Evolutionary conservation across 2,113 vertebrate genomes (phyloP).

Genomic region (Blennius ocellaris): DNA sequence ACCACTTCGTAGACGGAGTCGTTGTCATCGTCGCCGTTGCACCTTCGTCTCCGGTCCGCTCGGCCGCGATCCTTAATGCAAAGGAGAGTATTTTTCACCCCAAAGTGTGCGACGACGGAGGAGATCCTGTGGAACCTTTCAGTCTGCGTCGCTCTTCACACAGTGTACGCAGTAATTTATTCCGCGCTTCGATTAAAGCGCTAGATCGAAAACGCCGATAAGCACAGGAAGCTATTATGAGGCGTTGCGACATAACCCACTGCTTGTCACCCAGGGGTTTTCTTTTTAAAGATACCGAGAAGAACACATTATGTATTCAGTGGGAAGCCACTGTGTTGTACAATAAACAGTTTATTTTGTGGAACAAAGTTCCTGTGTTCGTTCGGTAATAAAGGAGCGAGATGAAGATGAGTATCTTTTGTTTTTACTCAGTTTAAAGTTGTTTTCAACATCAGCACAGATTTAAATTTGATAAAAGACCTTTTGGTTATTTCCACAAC

Average conservation of each 20-base stretch:
- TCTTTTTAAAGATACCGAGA: constrained; percentile 13
- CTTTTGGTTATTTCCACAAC: no score
- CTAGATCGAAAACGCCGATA: constrained; percentile 3
- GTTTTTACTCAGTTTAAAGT: no score
- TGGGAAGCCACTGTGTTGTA: not conserved
- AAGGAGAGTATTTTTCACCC: not conserved
- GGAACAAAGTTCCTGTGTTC: not conserved
- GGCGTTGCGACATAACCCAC: constrained; percentile 19
- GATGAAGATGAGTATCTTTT: no score
- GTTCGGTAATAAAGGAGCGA: no score
- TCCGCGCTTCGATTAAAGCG: not conserved
- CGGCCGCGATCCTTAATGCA: constrained; percentile 63
- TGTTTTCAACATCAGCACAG: no score
- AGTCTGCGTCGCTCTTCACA: not conserved
- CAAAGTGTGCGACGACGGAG: not conserved
- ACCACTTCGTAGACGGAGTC: constrained; percentile 60
- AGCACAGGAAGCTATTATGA: constrained; percentile 41
- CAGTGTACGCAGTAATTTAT: not conserved
- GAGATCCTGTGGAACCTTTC: not conserved
- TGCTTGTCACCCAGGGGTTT: constrained; percentile 14
- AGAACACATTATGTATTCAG: not conserved
- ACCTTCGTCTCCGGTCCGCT: constrained; percentile 29
- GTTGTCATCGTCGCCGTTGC: not conserved
- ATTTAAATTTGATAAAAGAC: no score
- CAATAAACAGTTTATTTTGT: not conserved